Evolutionary conservation across 1,140 invertebrate species (phyloP), one percentile per base, ranked within the genome.

Genomic region (Ips nitidus): DNA sequence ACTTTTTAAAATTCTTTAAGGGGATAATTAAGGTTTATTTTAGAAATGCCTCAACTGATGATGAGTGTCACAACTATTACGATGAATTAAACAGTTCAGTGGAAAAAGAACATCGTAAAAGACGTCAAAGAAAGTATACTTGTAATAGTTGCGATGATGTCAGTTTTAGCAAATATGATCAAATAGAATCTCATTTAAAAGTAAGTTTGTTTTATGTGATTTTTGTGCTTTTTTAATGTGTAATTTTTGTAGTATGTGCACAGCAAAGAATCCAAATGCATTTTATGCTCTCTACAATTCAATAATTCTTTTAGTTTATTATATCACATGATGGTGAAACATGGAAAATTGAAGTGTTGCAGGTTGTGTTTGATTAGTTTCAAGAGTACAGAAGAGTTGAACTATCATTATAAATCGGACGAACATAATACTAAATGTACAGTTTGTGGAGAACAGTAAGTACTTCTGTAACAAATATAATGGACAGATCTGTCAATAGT

Each of bases 311-410:
- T 63, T 36, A 50, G 53, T 57, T 8, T 58, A 40, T 37, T 70
- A 7, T 70, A 70, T 42, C 68, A 70, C 38, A 70, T 70, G 61
- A 70, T 70, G 60, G 60, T 63, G 36, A 70, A 70, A 36, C 68
- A 70, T 52, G 68, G 68, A 1, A 47, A 58, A 43, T 8, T 63
- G 42, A 64, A 63, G 40, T 70, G 68, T 40, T 70, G 68, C 60
- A 56, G 68, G 64, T 52, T 70, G 47, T 70, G 68, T 39, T 52
- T 70, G 22, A 57, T 70, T 47, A 64, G 68, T 58, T 70, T 70
- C 45, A 64, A 63, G 42, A 70, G n/a, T 58, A 38, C 39, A 6
- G 45, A 63, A 0, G 52, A 70, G 50, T 43, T 63, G n/a, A 56
- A 45, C 38, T 41, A 3, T 5, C 68, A 70, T 58, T 70, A 70